A percentile compares a stretch with the other conserved stretches of the same genome.
Evolutionary conservation across 2,113 vertebrate species (phyloP).

Genomic region (Dromas ardeola): DNA sequence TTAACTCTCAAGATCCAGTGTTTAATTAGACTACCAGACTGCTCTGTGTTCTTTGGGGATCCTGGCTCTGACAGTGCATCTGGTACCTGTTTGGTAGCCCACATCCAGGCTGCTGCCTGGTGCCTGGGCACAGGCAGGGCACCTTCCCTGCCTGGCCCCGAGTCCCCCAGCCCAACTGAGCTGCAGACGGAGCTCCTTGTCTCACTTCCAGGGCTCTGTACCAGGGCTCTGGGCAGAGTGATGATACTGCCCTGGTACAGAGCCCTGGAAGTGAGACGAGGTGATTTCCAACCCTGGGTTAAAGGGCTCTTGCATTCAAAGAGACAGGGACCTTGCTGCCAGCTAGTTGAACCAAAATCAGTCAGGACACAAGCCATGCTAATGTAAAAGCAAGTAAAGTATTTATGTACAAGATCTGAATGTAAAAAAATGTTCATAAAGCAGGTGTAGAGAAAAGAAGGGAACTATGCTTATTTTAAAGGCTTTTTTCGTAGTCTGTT

Average conservation of each 20-base stretch:
- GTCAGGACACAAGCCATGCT: background rate
- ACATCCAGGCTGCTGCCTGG: background rate
- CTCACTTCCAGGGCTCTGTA: background rate
- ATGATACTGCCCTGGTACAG: too few relatives aligned
- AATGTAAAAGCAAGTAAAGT: background rate
- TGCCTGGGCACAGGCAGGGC: background rate
- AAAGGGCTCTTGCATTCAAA: background rate
- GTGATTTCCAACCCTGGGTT: background rate
- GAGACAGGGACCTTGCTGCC: background rate
- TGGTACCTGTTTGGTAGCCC: background rate
- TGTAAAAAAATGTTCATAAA: background rate
- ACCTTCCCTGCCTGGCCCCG: background rate
- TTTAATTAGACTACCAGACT: background rate
- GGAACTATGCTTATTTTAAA: background rate
- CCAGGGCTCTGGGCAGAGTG: background rate
- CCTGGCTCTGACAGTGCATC: background rate
- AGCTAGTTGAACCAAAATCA: background rate
- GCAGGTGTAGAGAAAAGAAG: conserved; percentile 5
- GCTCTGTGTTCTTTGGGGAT: accelerated
- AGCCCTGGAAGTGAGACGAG: too few relatives aligned
- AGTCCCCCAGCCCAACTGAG: accelerated
- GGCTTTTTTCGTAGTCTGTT: background rate
- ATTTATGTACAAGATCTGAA: background rate
- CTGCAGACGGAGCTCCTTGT: accelerated
- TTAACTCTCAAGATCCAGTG: background rate